Evolutionary conservation across 2,888 invertebrate species (phyloP).

Genomic region (Psococerastis gibbosa): DNA sequence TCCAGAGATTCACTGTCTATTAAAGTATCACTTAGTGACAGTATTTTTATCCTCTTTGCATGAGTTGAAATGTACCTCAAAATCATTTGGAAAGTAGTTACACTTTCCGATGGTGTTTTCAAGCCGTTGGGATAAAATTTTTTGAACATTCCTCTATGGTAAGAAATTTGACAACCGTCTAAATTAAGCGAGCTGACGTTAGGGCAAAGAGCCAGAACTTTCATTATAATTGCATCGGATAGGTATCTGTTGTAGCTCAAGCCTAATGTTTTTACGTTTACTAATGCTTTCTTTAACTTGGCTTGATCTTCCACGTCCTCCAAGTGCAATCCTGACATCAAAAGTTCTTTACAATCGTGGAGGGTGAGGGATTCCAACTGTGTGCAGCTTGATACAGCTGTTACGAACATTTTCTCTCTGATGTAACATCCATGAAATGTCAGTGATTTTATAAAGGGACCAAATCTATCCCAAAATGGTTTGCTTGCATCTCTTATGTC

Average conservation of each 20-base stretch:
- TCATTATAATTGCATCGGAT: conserved; percentile 51
- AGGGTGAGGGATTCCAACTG: conserved; percentile 39
- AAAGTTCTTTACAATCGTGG: conserved; percentile 44
- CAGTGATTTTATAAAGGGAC: conserved; percentile 34
- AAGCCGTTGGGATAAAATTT: conserved; percentile 39
- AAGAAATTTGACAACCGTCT: conserved; percentile 48
- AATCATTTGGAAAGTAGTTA: conserved; percentile 49
- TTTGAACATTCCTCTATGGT: conserved; percentile 44
- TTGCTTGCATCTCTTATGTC: conserved; percentile 32
- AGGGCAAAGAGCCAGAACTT: conserved; percentile 40
- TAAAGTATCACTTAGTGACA: conserved; percentile 46
- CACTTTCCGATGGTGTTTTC: conserved; percentile 36
- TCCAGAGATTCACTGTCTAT: conserved; percentile 43
- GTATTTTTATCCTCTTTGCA: conserved; percentile 33
- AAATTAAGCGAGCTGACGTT: conserved; percentile 40
- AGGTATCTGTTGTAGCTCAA: conserved; percentile 48
- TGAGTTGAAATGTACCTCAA: conserved; percentile 34
- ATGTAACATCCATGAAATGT: conserved; percentile 39
- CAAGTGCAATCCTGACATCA: conserved; percentile 52
- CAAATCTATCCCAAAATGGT: conserved; percentile 36
- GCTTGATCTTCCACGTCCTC: conserved; percentile 37
- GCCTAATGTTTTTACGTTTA: conserved; percentile 36
- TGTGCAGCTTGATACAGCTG: conserved; percentile 34
- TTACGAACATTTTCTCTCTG: conserved; percentile 40
- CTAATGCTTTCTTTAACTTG: conserved; percentile 26